Base-by-base conservation (phyloP, 2,797 vertebrate genomes). In the Mormyrus hasselquistii region DNA sequence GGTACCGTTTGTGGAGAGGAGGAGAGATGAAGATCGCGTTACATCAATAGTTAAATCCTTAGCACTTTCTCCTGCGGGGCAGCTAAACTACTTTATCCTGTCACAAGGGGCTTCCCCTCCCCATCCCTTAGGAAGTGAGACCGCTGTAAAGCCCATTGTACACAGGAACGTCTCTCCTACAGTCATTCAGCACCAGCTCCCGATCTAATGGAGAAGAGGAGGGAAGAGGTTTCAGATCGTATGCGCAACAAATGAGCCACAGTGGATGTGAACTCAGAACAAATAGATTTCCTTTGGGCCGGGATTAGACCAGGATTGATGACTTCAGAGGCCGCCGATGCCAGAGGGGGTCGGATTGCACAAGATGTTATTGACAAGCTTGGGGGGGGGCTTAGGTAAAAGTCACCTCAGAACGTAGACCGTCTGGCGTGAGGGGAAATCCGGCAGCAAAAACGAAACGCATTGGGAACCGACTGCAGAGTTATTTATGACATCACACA, bases 401-500 rank as follows among this genome's bases (percentile, higher is more conserved):
- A 85, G 82, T 85, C 82, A 85, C 82, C 82, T 85, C 82, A 52
- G 50, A 50, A 22, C 49, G 7, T 9, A 85, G 82, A 85, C 19
- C 49, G 47, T 82, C 82, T 50, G 82, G 47, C n/a, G 8, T n/a
- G 47, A 84, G 82, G 19, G 47, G n/a, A 84, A 29, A 84, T 22
- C 79, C 8, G n/a, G 9, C 47, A 50, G 19, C 9, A 84, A 84
- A 29, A 14, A 25, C 41, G 2, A 84, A 84, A n/a, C n/a, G n/a
- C 47, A 84, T 84, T 49, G 22, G 22, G 44, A 84, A 6, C 9
- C 2, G 44, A 12, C 38, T 84, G 44, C 47, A 52, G 82, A 84
- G 44, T 16, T 85, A 83, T 83, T 83, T 83, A 83, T 22, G 25
- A 52, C 49, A 49, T 50, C 82, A 52, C 82, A 47, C 47, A 85